phyloP scores from a whole-genome alignment of 2,113 vertebrate species.

The Cyprinodon variegatus region DNA sequence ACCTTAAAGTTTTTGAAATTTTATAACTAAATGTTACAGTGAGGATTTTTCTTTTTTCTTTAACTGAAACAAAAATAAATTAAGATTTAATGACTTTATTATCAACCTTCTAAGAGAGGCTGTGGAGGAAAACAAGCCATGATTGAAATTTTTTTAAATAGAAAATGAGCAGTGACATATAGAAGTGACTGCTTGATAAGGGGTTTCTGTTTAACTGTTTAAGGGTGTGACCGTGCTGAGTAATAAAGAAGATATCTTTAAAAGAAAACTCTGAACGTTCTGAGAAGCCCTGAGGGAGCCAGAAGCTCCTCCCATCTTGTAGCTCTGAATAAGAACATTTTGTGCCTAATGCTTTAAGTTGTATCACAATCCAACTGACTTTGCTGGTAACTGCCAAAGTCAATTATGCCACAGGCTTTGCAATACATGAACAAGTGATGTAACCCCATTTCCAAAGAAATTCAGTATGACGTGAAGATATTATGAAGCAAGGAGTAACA shows the following conservation, averaged over 20 bases:
- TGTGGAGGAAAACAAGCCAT: neutral
- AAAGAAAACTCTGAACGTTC: slow-evolving; percentile 22
- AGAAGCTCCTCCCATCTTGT: slow-evolving; percentile 17
- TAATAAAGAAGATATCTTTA: slow-evolving; percentile 37
- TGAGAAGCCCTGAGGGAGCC: slow-evolving; percentile 8
- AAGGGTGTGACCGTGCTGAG: slow-evolving; percentile 24
- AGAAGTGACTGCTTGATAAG: neutral
- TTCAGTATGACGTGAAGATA: slow-evolving; percentile 7
- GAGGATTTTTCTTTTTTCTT: neutral
- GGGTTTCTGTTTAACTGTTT: slow-evolving; percentile 10
- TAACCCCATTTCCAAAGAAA: slow-evolving; percentile 10
- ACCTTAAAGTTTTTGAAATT: neutral
- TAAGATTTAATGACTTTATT: neutral
- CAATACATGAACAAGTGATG: slow-evolving; percentile 4
- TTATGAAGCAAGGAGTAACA: neutral
- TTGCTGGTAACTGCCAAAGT: slow-evolving; percentile 35
- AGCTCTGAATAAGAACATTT: neutral
- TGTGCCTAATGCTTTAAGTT: slow-evolving; percentile 33
- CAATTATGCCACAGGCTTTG: slow-evolving; percentile 33
- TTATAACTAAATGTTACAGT: neutral
- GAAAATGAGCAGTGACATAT: neutral
- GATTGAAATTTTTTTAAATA: neutral
- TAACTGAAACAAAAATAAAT: neutral
- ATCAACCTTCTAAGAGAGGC: neutral
- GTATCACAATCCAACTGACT: slow-evolving; percentile 37